These are phyloP conservation scores for Girardia tigrina DNA, from an alignment of 2,888 invertebrate species.

Conservation along the genomic window DNA sequence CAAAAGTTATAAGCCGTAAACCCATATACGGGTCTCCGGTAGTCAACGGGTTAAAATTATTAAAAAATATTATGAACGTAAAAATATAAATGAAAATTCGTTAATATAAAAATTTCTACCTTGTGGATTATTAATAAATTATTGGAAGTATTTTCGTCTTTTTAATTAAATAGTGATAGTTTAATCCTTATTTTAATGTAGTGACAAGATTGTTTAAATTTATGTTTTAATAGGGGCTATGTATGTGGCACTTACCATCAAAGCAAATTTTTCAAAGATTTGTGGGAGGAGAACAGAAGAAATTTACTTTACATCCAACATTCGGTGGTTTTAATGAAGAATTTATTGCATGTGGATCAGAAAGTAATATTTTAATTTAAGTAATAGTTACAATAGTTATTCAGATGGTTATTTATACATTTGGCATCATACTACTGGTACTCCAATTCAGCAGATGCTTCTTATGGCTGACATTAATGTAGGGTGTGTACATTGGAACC, in stretches of 20 bases:
- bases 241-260: conserved; percentile 1
- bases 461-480: neutral
- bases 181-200: too few species aligned
- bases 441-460: neutral
- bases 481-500: conserved; percentile 36
- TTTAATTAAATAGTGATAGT: too few species aligned
- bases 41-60: too few species aligned
- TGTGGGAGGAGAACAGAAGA: conserved; percentile 8
- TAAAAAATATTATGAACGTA: too few species aligned
- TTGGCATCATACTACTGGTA: neutral
- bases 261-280: conserved; percentile 12
- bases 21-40: too few species aligned
- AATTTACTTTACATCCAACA: conserved; percentile 4
- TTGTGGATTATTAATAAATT: too few species aligned
- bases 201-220: too few species aligned
- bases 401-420: neutral
- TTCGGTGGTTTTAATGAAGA: conserved; percentile 32
- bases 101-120: too few species aligned
- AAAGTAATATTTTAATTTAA: neutral
- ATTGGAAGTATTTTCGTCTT: too few species aligned
- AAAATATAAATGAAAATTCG: too few species aligned
- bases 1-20: too few species aligned
- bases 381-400: neutral
- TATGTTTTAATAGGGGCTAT: neutral
- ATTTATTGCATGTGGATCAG: conserved; percentile 29